Evolutionary conservation across 2,113 vertebrate genomes (phyloP).

Genomic region (Sinosuthora webbiana): DNA sequence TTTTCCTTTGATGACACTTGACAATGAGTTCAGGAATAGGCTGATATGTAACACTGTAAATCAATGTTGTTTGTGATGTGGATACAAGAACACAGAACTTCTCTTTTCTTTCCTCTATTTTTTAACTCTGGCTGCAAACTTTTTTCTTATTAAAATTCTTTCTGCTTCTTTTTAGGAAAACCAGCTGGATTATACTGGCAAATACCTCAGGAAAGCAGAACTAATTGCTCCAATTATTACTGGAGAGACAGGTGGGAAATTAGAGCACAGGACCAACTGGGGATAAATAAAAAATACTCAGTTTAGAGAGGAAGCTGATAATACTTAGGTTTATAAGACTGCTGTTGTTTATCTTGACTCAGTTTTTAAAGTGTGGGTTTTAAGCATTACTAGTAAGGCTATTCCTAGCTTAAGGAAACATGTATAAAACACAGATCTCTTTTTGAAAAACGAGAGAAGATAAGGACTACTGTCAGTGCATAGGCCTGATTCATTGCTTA

Average conservation of each 20-base stretch:
- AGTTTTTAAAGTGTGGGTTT: background rate
- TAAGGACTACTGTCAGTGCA: background rate
- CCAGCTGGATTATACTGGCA: background rate
- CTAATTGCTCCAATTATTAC: background rate
- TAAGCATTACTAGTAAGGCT: background rate
- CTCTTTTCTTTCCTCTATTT: background rate
- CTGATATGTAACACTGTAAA: background rate
- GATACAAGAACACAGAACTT: background rate
- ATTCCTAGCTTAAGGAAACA: background rate
- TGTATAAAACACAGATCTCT: background rate
- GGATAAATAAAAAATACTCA: background rate
- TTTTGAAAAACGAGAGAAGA: background rate
- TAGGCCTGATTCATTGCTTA: background rate
- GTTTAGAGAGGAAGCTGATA: background rate
- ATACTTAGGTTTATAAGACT: background rate
- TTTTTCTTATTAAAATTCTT: conserved; percentile 2
- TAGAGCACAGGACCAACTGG: background rate
- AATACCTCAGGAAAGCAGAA: background rate
- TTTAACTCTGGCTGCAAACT: background rate
- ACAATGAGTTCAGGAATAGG: background rate
- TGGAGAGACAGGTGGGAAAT: conserved; percentile 33
- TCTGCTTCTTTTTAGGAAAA: conserved; percentile 34
- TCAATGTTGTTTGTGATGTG: background rate
- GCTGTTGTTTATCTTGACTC: background rate
- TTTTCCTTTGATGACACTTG: background rate